Conservation (phyloP, 2,113 vertebrate genomes). For the Telmatochromis bifrenatus region DNA sequence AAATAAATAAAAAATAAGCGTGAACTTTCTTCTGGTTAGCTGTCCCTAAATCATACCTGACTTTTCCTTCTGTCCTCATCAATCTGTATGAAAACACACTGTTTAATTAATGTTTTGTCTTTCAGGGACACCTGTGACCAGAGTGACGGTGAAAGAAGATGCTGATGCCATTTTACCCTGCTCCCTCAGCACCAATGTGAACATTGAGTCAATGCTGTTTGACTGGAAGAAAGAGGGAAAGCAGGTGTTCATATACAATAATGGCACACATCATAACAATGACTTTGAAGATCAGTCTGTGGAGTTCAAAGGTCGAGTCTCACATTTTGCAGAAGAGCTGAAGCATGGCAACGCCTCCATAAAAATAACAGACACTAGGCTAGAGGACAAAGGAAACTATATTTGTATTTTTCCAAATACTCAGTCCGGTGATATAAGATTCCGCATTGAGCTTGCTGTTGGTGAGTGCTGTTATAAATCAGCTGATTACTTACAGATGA, state of each 20-base stretch:
- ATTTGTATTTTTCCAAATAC: rapidly evolving
- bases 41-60: too few relatives aligned
- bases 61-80: too few relatives aligned
- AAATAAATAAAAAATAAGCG: too few relatives aligned
- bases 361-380: rapidly evolving
- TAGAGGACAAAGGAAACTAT: too few relatives aligned
- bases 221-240: too few relatives aligned
- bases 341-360: rapidly evolving
- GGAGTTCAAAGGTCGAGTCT: too few relatives aligned
- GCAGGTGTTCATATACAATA: too few relatives aligned
- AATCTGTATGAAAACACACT: too few relatives aligned
- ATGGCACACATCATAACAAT: too few relatives aligned
- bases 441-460: rapidly evolving
- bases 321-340: rapidly evolving
- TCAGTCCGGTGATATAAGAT: too few relatives aligned
- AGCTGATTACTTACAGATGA: rapidly evolving
- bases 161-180: rapidly evolving
- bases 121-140: rapidly evolving
- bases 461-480: rapidly evolving
- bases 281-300: rapidly evolving
- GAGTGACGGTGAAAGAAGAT: too few relatives aligned
- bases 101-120: rapidly evolving
- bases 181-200: rapidly evolving
- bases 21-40: too few relatives aligned
- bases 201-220: rapidly evolving